Evolutionary conservation across 2,113 vertebrate species (phyloP).

Genomic region (Cheilinus undulatus): DNA sequence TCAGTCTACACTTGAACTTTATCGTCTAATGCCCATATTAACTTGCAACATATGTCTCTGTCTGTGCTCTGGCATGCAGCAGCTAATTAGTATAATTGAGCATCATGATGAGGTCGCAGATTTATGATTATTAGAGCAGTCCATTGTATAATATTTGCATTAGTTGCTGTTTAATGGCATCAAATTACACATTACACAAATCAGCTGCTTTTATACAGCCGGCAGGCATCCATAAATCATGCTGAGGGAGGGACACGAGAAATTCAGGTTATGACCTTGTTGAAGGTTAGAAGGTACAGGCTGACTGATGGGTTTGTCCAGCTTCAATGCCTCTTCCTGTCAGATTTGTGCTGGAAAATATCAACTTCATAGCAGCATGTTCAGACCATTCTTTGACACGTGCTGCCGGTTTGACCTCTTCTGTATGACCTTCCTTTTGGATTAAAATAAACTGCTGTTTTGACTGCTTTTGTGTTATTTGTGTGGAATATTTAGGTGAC

Average conservation of each 20-base stretch:
- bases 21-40: neutral
- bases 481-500: neutral
- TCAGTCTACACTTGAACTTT: neutral
- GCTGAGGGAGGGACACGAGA: slow-evolving; percentile 42
- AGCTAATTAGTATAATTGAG: slow-evolving; percentile 59
- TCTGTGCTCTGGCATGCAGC: slow-evolving; percentile 11
- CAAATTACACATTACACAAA: slow-evolving; percentile 56
- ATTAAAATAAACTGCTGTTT: slow-evolving; percentile 29
- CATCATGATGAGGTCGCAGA: slow-evolving; percentile 50
- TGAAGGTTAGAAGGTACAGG: slow-evolving; percentile 68
- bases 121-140: slow-evolving; percentile 38
- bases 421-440: neutral
- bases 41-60: neutral
- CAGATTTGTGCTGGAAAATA: slow-evolving; percentile 43
- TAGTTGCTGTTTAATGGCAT: slow-evolving; percentile 61
- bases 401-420: neutral
- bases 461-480: neutral
- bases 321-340: slow-evolving; percentile 51
- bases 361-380: slow-evolving; percentile 45
- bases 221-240: slow-evolving; percentile 70
- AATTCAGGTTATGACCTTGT: slow-evolving; percentile 70
- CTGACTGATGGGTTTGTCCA: slow-evolving; percentile 68
- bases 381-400: slow-evolving; percentile 3
- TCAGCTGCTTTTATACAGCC: slow-evolving; percentile 55
- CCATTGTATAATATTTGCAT: slow-evolving; percentile 75